Conservation (phyloP, 2,888 invertebrate genomes). For the Himalopsyche anomala region DNA sequence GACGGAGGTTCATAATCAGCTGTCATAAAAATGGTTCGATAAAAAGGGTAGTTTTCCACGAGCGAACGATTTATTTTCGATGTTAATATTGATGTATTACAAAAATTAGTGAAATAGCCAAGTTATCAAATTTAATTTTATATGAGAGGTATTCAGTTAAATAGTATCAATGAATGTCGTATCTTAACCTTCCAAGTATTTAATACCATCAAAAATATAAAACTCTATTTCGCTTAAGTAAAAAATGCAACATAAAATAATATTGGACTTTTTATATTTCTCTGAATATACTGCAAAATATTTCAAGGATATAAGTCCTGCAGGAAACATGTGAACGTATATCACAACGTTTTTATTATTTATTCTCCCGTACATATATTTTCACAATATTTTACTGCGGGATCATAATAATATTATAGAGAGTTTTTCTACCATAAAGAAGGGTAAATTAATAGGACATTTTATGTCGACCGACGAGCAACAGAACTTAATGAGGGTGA, state of each 20-base stretch:
- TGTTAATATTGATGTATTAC: no score
- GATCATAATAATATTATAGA: not conserved
- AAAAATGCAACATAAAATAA: not conserved
- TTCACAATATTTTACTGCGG: not conserved
- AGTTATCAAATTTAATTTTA: no score
- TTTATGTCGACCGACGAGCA: not conserved
- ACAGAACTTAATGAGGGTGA: not conserved
- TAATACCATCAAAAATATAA: no score
- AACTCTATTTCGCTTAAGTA: no score
- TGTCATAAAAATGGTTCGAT: not conserved
- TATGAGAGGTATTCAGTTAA: no score
- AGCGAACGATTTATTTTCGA: not conserved
- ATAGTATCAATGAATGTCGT: no score
- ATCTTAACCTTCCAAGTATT: no score
- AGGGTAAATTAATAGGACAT: slow-evolving; percentile 4
- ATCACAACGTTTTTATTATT: not conserved
- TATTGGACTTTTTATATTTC: not conserved
- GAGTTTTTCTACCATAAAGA: slow-evolving; percentile 13
- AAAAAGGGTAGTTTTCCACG: not conserved
- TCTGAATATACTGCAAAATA: not conserved
- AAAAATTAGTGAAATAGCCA: no score
- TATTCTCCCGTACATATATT: not conserved
- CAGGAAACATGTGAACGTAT: not conserved
- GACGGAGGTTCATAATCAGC: not conserved
- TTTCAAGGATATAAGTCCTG: not conserved